phyloP scores from a whole-genome alignment of 2,888 invertebrate genomes.

The Microctonus aethiopoides region DNA sequence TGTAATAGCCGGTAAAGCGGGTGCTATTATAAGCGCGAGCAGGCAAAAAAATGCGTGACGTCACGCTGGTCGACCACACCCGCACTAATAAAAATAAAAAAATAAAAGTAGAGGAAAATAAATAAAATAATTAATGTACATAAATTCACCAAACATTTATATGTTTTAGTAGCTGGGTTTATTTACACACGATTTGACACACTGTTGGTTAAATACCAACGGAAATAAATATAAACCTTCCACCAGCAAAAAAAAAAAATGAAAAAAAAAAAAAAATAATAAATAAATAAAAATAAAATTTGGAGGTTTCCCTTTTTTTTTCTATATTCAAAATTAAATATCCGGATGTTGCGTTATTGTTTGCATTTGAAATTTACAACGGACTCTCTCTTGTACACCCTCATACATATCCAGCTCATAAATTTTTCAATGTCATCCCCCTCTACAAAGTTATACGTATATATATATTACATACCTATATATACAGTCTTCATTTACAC shows the following conservation, averaged over 20 bases:
- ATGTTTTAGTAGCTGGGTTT: not conserved
- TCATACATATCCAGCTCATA: slow-evolving; percentile 30
- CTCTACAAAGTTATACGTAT: slow-evolving; percentile 43
- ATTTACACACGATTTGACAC: slow-evolving; percentile 19
- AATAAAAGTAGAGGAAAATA: not conserved
- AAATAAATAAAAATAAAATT: not conserved
- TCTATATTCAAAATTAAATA: not conserved
- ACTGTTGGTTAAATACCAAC: not conserved
- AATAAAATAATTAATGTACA: slow-evolving; percentile 22
- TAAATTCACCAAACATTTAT: slow-evolving; percentile 12
- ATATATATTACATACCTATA: too few species aligned
- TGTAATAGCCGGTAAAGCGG: slow-evolving; percentile 54
- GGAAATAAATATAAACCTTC: not conserved
- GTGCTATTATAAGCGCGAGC: slow-evolving; percentile 52
- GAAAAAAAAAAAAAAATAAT: not conserved
- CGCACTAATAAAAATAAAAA: slow-evolving; percentile 40
- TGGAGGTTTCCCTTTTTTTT: not conserved
- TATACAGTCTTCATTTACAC: slow-evolving; percentile 30
- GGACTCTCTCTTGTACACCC: slow-evolving; percentile 26
- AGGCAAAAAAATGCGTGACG: slow-evolving; percentile 40
- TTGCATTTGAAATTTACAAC: slow-evolving; percentile 45
- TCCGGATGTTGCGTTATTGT: slow-evolving; percentile 27
- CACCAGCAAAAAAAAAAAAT: not conserved
- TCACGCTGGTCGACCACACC: slow-evolving; percentile 50
- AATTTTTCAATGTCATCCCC: slow-evolving; percentile 44